Percentiles rank a stretch among this genome's conserved stretches.
phyloP scores from a whole-genome alignment of 35 echinoderm and acorn worm genomes.

The Heliocidaris erythrogramma region DNA sequence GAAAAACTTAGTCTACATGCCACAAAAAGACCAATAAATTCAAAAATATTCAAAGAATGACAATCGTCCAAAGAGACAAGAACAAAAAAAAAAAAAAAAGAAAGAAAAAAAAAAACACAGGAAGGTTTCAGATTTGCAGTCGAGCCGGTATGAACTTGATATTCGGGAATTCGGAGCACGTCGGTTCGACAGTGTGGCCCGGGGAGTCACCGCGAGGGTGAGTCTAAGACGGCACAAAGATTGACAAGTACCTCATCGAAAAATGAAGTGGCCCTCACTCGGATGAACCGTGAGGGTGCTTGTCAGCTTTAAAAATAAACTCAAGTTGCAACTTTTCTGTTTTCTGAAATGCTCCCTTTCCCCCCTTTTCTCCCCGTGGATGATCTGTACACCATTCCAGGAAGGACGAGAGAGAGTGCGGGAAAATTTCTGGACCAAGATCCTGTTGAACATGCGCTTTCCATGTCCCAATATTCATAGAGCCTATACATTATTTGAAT shows the following conservation, averaged over 20 bases:
- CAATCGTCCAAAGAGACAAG: no score
- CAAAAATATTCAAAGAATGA: no score
- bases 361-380: background rate
- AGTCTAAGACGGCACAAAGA: background rate
- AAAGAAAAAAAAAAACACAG: no score
- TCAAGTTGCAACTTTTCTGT: constrained; percentile 17
- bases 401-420: no score
- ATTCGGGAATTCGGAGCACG: background rate
- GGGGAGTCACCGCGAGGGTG: background rate
- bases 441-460: no score
- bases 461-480: no score
- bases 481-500: no score
- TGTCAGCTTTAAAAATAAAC: constrained; percentile 12
- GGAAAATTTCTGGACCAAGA: no score
- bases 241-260: background rate
- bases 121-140: background rate
- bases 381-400: no score
- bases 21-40: no score
- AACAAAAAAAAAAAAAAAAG: no score
- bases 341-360: background rate
- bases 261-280: background rate
- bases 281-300: background rate
- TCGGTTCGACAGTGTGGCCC: background rate
- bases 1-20: no score
- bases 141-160: background rate